Base-by-base conservation (phyloP, 2,113 vertebrate species). In the Himantopus leucocephalus region DNA sequence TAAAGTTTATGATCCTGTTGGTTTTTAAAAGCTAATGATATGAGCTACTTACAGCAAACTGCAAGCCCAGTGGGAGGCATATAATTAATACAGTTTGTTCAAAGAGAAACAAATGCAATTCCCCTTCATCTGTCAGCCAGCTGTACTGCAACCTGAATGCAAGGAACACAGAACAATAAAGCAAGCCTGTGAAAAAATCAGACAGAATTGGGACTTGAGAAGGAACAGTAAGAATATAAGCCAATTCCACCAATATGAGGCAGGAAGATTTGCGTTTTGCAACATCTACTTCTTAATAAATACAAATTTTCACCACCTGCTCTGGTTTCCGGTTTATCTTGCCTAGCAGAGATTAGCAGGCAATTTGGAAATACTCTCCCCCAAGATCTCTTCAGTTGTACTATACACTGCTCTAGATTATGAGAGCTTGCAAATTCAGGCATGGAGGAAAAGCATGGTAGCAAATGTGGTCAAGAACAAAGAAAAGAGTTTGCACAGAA, bases 21-120 rank as follows among this genome's bases (percentile, higher is more conserved):
- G 76, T 97, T 98, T 97, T 97, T 95, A 97, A 90, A 98, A 98
- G 94, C 77, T 96, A 98, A 96, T 96, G 96, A 97, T 97, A 97
- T 82, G 86, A 91, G 95, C 96, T 96, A 96, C 94, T 97, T 96
- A 92, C 66, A 96, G 94, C 84, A 82, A 97, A 94, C 80, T 87
- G 96, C 82, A 96, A 96, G 63, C 97, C 95, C 79, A 43, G 96
- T 79, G 94, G 97, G 96, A 97, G 86, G 83, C 77, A 95, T 96
- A 97, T 98, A 98, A 98, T 98, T 98, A 98, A 96, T 94, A 92
- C 37, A 92, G 94, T 97, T 98, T 98, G 95, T 95, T 98, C 96
- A 97, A 97, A 98, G 97, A 90, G 96, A 97, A 97, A 94, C 91
- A 95, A 97, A 97, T 92, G 87, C 77, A 97, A 97, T 96, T 96